Percentiles rank a stretch among this genome's conserved stretches.
Evolutionary conservation across 64 coral and sea anemone species (phyloP).

Genomic region (Orbicella faveolata): DNA sequence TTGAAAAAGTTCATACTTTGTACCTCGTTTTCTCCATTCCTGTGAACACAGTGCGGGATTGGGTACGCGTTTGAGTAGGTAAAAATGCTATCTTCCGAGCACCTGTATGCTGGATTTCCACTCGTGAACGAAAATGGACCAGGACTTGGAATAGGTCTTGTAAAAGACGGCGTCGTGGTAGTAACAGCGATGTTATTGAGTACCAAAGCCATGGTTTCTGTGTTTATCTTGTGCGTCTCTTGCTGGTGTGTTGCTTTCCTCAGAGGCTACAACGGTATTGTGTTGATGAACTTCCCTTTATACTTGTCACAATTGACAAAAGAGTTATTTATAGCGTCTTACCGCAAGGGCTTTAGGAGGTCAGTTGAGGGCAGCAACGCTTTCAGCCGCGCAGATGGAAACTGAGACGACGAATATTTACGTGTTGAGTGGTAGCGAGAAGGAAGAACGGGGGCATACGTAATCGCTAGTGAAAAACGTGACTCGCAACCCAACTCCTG

Average conservation of each 20-base stretch:
- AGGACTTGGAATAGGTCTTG: constrained; percentile 35
- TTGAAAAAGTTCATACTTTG: background rate
- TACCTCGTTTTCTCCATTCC: background rate
- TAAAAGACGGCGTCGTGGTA: constrained; percentile 25
- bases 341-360: constrained; percentile 13
- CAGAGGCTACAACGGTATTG: constrained; percentile 8
- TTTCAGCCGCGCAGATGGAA: constrained; percentile 20
- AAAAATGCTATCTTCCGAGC: constrained; percentile 30
- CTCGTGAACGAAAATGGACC: constrained; percentile 3
- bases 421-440: constrained; percentile 3
- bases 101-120: constrained; percentile 6
- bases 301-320: constrained; percentile 32
- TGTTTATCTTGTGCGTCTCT: background rate
- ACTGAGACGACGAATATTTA: constrained; percentile 39
- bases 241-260: background rate
- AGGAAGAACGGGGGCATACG: background rate
- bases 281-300: constrained; percentile 24
- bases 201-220: constrained; percentile 15
- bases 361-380: constrained; percentile 25
- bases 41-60: constrained; percentile 35
- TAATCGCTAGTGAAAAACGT: constrained; percentile 1
- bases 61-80: constrained; percentile 37
- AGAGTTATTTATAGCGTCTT: constrained; percentile 7
- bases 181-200: constrained; percentile 31
- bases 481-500: background rate